Conservation (phyloP, 2,888 invertebrate genomes). For the Sarcophaga subvicina region DNA sequence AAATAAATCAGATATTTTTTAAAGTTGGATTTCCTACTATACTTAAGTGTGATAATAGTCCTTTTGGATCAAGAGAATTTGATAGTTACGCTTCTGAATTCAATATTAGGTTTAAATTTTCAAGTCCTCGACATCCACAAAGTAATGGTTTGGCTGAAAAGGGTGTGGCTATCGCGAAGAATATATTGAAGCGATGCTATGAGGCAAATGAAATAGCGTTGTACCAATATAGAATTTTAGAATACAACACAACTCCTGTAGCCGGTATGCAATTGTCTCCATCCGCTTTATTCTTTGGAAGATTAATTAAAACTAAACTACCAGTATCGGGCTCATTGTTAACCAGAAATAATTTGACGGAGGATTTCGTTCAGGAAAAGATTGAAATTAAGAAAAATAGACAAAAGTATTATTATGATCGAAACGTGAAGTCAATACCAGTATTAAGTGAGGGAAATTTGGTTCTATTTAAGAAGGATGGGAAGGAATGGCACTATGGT, state of each 20-base stretch:
- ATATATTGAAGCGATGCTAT: conserved; percentile 29
- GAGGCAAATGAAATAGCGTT: background rate
- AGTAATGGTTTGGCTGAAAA: conserved; percentile 42
- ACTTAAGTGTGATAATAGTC: conserved; percentile 25
- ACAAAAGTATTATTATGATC: conserved; percentile 66
- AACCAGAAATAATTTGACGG: conserved; percentile 43
- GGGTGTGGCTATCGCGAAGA: conserved; percentile 31
- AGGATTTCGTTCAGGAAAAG: conserved; percentile 51
- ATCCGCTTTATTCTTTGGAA: conserved; percentile 62
- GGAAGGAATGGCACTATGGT: no score
- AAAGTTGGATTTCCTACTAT: conserved; percentile 36
- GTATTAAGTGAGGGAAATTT: conserved; percentile 45
- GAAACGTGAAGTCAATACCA: conserved; percentile 62
- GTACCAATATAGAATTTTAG: conserved; percentile 30
- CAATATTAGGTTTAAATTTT: conserved; percentile 68
- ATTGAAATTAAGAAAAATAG: conserved; percentile 54
- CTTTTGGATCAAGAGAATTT: conserved; percentile 36
- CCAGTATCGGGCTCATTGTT: conserved; percentile 57
- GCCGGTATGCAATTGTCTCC: conserved; percentile 23
- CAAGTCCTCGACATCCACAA: conserved; percentile 48
- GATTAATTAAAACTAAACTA: conserved; percentile 64
- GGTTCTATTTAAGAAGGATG: conserved; percentile 63
- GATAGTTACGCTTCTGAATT: conserved; percentile 13
- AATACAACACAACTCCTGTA: conserved; percentile 36
- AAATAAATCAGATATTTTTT: background rate